Evolutionary conservation across 1,140 invertebrate species (phyloP).

Genomic region (Centruroides sculpturatus): DNA sequence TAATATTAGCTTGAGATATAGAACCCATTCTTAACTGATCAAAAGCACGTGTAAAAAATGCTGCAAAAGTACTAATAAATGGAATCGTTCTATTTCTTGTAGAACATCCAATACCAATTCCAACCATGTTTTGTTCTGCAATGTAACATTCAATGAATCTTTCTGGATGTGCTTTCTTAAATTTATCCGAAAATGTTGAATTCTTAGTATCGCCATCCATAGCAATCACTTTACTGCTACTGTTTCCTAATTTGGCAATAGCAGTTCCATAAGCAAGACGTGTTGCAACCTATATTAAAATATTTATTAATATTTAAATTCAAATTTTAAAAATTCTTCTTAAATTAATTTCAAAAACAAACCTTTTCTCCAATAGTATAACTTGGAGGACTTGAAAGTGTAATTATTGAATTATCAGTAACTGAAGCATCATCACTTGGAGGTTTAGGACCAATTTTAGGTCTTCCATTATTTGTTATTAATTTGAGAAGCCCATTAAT

Average conservation of each 20-base stretch:
- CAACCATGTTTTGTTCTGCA: constrained; percentile 95
- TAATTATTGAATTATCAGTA: constrained; percentile 56
- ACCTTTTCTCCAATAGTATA: constrained; percentile 52
- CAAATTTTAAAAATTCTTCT: not conserved
- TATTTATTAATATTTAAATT: not conserved
- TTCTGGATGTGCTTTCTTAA: constrained; percentile 49
- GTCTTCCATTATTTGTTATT: constrained; percentile 5
- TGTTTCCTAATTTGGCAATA: constrained; percentile 69
- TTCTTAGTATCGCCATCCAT: constrained; percentile 97
- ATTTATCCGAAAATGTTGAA: constrained; percentile 89
- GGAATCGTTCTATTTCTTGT: constrained; percentile 76
- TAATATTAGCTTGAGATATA: constrained; percentile 94
- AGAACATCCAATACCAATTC: constrained; percentile 83
- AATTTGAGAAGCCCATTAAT: constrained; percentile 4
- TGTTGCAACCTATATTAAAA: constrained; percentile 54
- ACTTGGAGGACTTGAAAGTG: constrained; percentile 62
- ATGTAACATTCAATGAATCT: constrained; percentile 97
- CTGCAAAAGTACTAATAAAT: constrained; percentile 93
- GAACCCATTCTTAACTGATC: constrained; percentile 98
- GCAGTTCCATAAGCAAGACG: constrained; percentile 87
- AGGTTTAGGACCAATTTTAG: constrained; percentile 41
- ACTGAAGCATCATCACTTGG: constrained; percentile 52
- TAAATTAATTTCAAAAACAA: not conserved
- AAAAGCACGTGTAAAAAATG: constrained; percentile 90
- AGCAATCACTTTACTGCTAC: constrained; percentile 70